Percentiles rank a stretch among this genome's conserved stretches.
Evolutionary conservation across 2,888 invertebrate genomes (phyloP).

Genomic region (Nebria brevicollis): DNA sequence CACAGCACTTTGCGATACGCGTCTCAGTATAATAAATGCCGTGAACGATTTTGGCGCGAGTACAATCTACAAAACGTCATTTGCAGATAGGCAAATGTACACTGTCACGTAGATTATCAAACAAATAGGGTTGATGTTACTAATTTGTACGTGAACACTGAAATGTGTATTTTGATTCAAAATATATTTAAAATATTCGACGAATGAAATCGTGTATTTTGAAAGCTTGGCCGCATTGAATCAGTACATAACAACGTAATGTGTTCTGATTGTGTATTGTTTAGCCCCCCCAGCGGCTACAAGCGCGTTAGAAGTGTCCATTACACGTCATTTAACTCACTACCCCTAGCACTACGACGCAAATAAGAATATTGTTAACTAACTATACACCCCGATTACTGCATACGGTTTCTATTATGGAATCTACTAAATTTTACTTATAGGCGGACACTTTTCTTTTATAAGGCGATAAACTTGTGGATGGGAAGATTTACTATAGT

Average conservation of each 20-base stretch:
- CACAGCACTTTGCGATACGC: conserved; percentile 4
- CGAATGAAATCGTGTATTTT: not conserved
- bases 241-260: conserved; percentile 38
- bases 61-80: not conserved
- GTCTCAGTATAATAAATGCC: not conserved
- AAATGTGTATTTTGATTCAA: too few species aligned
- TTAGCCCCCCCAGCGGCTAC: conserved; percentile 56
- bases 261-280: conserved; percentile 57
- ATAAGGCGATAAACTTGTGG: not conserved
- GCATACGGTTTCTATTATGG: conserved; percentile 22
- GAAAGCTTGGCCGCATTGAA: conserved; percentile 16
- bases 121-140: not conserved
- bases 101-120: not conserved
- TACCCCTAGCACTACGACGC: conserved; percentile 51
- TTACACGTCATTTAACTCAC: conserved; percentile 61
- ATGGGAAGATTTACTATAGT: not conserved
- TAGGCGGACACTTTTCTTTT: not conserved
- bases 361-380: conserved; percentile 62
- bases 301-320: conserved; percentile 53
- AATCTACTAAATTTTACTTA: not conserved
- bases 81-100: conserved; percentile 4
- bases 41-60: not conserved
- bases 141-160: too few species aligned
- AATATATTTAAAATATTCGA: too few species aligned
- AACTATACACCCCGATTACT: conserved; percentile 54